Evolutionary conservation across 1,140 invertebrate species (phyloP).

Genomic region (Berghia stephanieae): DNA sequence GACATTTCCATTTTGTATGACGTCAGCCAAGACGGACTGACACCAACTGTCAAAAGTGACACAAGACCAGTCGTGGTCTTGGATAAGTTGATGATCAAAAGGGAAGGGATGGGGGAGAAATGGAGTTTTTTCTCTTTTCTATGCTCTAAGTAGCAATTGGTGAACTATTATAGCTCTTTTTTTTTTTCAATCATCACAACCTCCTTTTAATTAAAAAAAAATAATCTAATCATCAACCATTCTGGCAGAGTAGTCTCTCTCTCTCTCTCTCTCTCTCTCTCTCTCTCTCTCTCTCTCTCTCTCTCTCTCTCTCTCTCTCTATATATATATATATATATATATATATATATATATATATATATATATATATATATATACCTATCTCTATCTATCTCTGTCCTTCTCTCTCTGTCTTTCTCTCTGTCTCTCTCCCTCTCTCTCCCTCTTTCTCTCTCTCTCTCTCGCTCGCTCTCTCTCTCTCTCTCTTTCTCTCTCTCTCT

Average conservation of each 20-base stretch:
- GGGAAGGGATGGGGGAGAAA: too few species aligned
- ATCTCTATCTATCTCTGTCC: too few species aligned
- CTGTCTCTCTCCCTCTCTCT: background rate
- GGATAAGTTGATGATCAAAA: too few species aligned
- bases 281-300: background rate
- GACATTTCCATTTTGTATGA: background rate
- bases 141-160: too few species aligned
- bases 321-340: conserved; percentile 8
- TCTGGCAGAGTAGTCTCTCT: too few species aligned
- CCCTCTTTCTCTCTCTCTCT: background rate
- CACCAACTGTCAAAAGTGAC: too few species aligned
- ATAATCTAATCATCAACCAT: background rate
- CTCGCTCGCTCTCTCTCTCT: too few species aligned
- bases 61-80: too few species aligned
- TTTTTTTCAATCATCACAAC: background rate
- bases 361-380: background rate
- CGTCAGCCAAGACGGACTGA: too few species aligned
- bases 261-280: background rate
- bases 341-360: conserved; percentile 9
- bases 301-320: too few species aligned
- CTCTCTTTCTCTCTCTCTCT: background rate
- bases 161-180: background rate
- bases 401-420: too few species aligned
- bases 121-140: too few species aligned
- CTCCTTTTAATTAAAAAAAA: background rate